A percentile compares a stretch with the other conserved stretches of the same genome.
These are phyloP conservation scores for Conistra vaccinii DNA, from an alignment of 2,888 invertebrate species.

Conservation along the genomic window DNA sequence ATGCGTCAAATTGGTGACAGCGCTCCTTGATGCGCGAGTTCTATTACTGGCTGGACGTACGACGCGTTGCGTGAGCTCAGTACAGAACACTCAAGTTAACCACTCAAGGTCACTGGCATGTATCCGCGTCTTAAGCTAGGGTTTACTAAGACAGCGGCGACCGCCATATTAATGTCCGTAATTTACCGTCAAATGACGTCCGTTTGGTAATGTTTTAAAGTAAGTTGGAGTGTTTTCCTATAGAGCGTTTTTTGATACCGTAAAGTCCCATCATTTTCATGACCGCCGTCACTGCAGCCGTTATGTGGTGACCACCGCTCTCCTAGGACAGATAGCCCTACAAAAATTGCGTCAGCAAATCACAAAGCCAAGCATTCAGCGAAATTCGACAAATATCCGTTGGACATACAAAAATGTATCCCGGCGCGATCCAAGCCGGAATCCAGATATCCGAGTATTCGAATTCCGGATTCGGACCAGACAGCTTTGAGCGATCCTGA, in stretches of 20 bases:
- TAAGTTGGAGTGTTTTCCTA: background rate
- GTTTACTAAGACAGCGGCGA: no score
- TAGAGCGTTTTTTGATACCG: no score
- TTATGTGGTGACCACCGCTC: background rate
- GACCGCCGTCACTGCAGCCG: background rate
- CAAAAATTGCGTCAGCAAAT: slow-evolving; percentile 29
- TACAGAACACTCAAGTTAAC: no score
- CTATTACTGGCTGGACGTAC: no score
- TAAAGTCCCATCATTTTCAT: background rate
- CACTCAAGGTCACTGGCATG: no score
- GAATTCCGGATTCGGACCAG: slow-evolving; percentile 22
- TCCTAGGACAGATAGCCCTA: slow-evolving; percentile 3
- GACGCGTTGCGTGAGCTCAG: no score
- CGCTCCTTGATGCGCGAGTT: no score
- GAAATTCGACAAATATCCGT: slow-evolving; percentile 32
- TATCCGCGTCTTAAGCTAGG: no score
- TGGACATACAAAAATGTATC: slow-evolving; percentile 53
- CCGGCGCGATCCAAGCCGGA: slow-evolving; percentile 18
- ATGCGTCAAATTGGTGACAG: no score
- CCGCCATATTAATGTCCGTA: background rate
- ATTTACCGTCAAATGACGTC: background rate
- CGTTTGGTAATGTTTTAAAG: background rate
- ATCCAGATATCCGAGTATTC: slow-evolving; percentile 34
- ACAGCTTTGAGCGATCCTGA: slow-evolving; percentile 15
- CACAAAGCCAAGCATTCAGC: slow-evolving; percentile 11